These are phyloP conservation scores for Sternotherus odoratus DNA, from an alignment of 2,797 vertebrate genomes.

Conservation along the genomic window DNA sequence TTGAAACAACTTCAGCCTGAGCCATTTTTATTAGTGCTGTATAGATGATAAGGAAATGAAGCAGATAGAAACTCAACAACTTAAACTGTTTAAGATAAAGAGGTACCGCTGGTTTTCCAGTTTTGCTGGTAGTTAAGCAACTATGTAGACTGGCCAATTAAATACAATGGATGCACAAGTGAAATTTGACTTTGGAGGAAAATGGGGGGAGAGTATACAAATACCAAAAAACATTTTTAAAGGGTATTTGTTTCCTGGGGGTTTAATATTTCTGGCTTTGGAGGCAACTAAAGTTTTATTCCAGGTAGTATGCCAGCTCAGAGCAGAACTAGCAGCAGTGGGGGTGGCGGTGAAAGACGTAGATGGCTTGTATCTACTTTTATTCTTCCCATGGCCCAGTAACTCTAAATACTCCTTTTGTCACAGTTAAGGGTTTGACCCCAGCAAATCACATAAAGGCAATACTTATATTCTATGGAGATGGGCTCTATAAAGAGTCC, in stretches of 20 bases:
- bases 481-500: background rate
- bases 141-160: background rate
- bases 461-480: background rate
- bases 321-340: background rate
- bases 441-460: background rate
- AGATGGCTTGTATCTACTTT: background rate
- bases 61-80: background rate
- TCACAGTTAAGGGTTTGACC: background rate
- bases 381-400: background rate
- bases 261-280: background rate
- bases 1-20: background rate
- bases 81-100: background rate
- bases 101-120: background rate
- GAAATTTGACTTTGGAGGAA: background rate
- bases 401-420: background rate
- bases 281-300: background rate
- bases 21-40: rapidly evolving
- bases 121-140: background rate
- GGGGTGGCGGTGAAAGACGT: background rate
- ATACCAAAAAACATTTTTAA: slow-evolving; percentile 17
- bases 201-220: background rate
- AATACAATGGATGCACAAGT: slow-evolving; percentile 34
- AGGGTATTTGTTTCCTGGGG: slow-evolving; percentile 2
- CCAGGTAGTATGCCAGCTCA: background rate
- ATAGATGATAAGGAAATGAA: background rate